Evolutionary conservation across 37 sponge, comb jelly and placozoan genomes (phyloP).

Genomic region (Spongilla lacustris): DNA sequence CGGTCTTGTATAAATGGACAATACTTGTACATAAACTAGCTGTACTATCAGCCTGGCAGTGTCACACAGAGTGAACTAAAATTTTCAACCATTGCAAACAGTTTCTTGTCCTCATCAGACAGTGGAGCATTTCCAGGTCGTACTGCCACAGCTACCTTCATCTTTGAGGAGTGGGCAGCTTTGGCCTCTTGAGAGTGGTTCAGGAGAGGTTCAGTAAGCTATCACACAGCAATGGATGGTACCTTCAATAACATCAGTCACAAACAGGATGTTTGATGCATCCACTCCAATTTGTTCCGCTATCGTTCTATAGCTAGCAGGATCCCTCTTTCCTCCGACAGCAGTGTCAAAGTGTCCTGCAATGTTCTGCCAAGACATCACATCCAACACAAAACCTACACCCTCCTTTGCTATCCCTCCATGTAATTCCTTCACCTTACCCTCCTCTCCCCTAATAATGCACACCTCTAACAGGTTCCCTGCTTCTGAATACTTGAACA

Average conservation of each 20-base stretch:
- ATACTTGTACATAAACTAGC: no score
- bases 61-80: not conserved
- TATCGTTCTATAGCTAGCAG: conserved; percentile 10
- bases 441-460: not conserved
- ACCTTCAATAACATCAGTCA: conserved; percentile 20
- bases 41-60: no score
- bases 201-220: not conserved
- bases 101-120: conserved; percentile 2
- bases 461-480: conserved; percentile 21
- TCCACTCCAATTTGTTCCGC: conserved; percentile 4
- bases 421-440: no score
- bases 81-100: not conserved
- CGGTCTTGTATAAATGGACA: no score
- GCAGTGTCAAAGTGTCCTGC: conserved; percentile 31
- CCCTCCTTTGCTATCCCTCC: not conserved
- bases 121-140: conserved; percentile 3
- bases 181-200: conserved; percentile 9
- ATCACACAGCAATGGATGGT: not conserved
- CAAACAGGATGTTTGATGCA: not conserved
- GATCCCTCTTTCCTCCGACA: conserved; percentile 23
- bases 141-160: not conserved
- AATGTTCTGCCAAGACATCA: not conserved
- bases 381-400: not conserved
- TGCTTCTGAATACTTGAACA: conserved; percentile 18
- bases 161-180: not conserved